phyloP scores from a whole-genome alignment of 1,140 invertebrate species.

The Telenomus remus region DNA sequence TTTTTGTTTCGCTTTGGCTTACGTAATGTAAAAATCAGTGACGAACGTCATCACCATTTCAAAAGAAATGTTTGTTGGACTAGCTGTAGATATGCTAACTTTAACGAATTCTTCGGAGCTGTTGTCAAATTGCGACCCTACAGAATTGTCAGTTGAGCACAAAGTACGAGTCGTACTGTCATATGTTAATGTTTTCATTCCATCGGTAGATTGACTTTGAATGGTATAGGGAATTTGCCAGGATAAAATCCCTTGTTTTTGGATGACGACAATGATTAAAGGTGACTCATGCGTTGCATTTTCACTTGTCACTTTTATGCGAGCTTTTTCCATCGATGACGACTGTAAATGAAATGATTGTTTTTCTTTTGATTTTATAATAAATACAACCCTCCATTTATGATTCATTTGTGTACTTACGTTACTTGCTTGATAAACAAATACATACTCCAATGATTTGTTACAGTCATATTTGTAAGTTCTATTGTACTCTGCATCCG shows the following conservation, averaged over 20 bases:
- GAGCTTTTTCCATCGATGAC: slow-evolving; percentile 39
- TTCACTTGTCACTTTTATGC: slow-evolving; percentile 69
- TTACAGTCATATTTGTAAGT: slow-evolving; percentile 42
- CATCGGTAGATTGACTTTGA: slow-evolving; percentile 57
- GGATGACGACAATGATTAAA: slow-evolving; percentile 75
- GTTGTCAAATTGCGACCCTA: too few relatives aligned
- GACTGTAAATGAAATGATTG: slow-evolving; percentile 63
- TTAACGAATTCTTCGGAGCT: slow-evolving; percentile 69
- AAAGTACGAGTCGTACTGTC: slow-evolving; percentile 74
- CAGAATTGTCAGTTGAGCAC: slow-evolving; percentile 73
- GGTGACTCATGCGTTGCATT: slow-evolving; percentile 68
- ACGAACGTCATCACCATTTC: slow-evolving; percentile 67
- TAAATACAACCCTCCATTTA: too few relatives aligned
- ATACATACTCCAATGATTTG: slow-evolving; percentile 40
- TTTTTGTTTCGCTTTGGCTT: slow-evolving; percentile 18
- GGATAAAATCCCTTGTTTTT: slow-evolving; percentile 76
- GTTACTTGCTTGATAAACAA: slow-evolving; percentile 37
- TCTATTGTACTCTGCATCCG: slow-evolving; percentile 41
- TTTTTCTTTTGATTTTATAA: too few relatives aligned
- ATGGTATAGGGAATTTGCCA: slow-evolving; percentile 77
- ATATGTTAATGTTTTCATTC: slow-evolving; percentile 62
- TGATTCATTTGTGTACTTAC: slow-evolving; percentile 19
- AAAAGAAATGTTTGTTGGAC: slow-evolving; percentile 67
- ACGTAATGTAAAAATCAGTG: slow-evolving; percentile 73
- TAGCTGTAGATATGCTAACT: slow-evolving; percentile 75